These are phyloP conservation scores for Clarias magur DNA, from an alignment of 2,113 vertebrate species.

Conservation along the genomic window DNA sequence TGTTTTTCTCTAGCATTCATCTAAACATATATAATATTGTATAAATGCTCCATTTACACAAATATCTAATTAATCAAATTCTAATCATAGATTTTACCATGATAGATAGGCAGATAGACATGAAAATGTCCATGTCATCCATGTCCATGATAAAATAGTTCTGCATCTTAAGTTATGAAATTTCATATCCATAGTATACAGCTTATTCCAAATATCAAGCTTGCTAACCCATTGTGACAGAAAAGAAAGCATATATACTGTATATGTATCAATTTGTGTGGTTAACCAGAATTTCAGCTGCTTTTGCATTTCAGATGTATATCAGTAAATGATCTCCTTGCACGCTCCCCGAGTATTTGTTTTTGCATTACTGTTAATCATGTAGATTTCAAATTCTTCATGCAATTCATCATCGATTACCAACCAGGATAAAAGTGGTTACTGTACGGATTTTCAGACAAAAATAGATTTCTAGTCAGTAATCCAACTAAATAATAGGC, in stretches of 20 bases:
- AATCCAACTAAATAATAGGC: not conserved
- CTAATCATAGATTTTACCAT: constrained; percentile 61
- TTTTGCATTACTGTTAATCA: constrained; percentile 2
- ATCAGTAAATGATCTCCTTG: not conserved
- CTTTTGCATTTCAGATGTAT: not conserved
- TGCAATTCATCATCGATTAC: not conserved
- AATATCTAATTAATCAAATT: constrained; percentile 67
- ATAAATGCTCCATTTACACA: constrained; percentile 71
- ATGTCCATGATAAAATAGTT: constrained; percentile 4
- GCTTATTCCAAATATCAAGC: constrained; percentile 52
- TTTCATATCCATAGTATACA: constrained; percentile 46
- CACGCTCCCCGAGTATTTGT: not conserved
- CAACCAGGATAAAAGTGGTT: not conserved
- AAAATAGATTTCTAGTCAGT: not conserved
- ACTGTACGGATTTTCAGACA: constrained; percentile 9
- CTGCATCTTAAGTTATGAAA: constrained; percentile 33
- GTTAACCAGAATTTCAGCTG: not conserved
- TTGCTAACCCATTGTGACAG: constrained; percentile 40
- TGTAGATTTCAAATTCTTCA: not conserved
- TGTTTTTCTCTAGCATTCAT: constrained; percentile 55
- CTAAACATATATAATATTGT: constrained; percentile 59
- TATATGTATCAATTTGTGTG: constrained; percentile 10
- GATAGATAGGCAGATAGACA: constrained; percentile 65
- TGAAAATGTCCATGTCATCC: constrained; percentile 36
- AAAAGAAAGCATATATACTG: constrained; percentile 2